Percentiles rank a stretch among this genome's conserved stretches.
These are phyloP conservation scores for Mylabris phalerata DNA, from an alignment of 1,140 invertebrate genomes.

Conservation along the genomic window DNA sequence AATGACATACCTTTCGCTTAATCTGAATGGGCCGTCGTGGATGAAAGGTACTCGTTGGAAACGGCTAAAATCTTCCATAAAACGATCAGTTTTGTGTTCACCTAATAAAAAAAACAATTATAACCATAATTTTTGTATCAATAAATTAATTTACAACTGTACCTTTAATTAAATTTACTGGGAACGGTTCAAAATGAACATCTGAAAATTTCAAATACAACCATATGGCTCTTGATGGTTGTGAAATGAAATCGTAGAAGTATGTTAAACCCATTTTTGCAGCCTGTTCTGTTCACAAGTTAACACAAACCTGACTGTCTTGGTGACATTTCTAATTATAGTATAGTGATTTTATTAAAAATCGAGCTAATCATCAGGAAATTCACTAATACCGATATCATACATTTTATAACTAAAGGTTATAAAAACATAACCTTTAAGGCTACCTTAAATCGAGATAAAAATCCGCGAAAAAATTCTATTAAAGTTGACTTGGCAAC, in stretches of 20 bases:
- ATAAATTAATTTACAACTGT: constrained; percentile 13
- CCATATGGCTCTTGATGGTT: constrained; percentile 60
- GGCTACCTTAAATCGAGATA: too few species aligned
- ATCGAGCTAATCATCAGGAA: too few species aligned
- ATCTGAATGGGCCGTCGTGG: constrained; percentile 66
- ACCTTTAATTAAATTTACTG: constrained; percentile 52
- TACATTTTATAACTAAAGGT: too few species aligned
- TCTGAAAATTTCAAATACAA: constrained; percentile 58
- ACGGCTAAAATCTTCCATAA: constrained; percentile 60
- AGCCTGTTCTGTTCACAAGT: too few species aligned
- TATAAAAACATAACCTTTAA: too few species aligned
- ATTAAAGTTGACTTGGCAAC: too few species aligned
- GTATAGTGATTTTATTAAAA: too few species aligned
- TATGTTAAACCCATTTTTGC: constrained; percentile 48
- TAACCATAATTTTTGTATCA: neutral
- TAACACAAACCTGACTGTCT: too few species aligned
- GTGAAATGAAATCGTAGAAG: constrained; percentile 64
- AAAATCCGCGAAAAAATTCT: too few species aligned
- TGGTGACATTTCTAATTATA: too few species aligned
- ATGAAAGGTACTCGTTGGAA: constrained; percentile 74
- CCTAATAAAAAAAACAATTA: constrained; percentile 40
- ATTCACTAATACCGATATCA: too few species aligned
- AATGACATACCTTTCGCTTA: constrained; percentile 68
- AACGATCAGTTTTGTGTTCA: constrained; percentile 67
- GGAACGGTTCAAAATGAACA: constrained; percentile 54